Conservation (phyloP, 2,888 invertebrate species). For the Lasioglossum malachurum region DNA sequence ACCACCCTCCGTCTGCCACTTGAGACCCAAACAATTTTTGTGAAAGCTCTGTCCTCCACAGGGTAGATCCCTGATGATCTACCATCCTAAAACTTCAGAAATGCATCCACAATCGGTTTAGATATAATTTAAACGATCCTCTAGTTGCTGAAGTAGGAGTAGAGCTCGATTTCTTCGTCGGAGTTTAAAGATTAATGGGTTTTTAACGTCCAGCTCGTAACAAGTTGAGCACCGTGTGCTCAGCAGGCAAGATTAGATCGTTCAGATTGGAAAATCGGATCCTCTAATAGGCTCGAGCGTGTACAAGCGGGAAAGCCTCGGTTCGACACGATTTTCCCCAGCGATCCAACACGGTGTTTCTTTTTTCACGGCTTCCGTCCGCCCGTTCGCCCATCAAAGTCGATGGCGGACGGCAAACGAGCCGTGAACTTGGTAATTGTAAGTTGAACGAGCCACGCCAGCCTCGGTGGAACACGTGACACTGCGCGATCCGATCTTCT, state of each 20-base stretch:
- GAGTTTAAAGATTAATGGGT: not conserved
- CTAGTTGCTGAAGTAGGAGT: not conserved
- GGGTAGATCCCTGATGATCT: not conserved
- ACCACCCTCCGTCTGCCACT: not conserved
- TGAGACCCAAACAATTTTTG: not conserved
- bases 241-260: not conserved
- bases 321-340: conserved; percentile 35
- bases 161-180: not conserved
- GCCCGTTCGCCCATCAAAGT: conserved; percentile 52
- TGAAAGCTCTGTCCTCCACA: not conserved
- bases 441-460: conserved; percentile 61
- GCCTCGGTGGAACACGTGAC: conserved; percentile 62
- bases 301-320: not conserved
- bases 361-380: conserved; percentile 39
- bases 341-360: conserved; percentile 18
- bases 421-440: conserved; percentile 73
- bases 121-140: not conserved
- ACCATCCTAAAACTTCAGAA: not conserved
- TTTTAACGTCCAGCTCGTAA: not conserved
- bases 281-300: not conserved
- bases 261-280: not conserved
- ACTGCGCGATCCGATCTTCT: conserved; percentile 13
- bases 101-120: not conserved
- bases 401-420: conserved; percentile 60
- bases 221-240: conserved; percentile 1